Evolutionary conservation across 2,888 invertebrate genomes (phyloP).

Genomic region (Odontocerum albicorne): DNA sequence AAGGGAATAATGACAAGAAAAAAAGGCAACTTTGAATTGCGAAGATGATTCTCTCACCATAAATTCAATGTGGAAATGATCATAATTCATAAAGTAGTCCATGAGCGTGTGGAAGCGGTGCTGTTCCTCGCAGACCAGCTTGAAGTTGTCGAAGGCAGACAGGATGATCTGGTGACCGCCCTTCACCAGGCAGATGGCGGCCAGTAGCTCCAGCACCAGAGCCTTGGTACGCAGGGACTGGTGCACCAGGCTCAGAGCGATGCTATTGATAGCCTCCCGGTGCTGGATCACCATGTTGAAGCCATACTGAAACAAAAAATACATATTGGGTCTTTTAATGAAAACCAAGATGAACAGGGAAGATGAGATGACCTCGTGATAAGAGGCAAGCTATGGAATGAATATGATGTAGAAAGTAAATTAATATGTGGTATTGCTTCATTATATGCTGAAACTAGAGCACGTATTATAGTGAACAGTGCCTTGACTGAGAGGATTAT

Average conservation of each 20-base stretch:
- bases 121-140: conserved; percentile 80
- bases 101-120: conserved; percentile 94
- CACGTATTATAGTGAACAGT: too few species aligned
- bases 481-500: too few species aligned
- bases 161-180: conserved; percentile 99
- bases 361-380: background rate
- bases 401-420: too few species aligned
- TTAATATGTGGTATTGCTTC: too few species aligned
- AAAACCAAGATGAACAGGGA: background rate
- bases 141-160: conserved; percentile 97
- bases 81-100: conserved; percentile 96
- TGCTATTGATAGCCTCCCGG: conserved; percentile 97
- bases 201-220: conserved; percentile 91
- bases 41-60: too few species aligned
- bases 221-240: conserved; percentile 97
- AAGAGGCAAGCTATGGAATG: too few species aligned
- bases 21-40: too few species aligned
- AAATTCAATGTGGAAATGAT: conserved; percentile 96
- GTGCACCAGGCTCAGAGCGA: conserved; percentile 94
- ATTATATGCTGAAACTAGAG: too few species aligned
- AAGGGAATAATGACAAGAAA: too few species aligned
- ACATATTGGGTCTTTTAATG: background rate
- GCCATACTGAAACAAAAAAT: conserved; percentile 73
- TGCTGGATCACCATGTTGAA: conserved; percentile 99
- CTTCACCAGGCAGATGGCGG: conserved; percentile 97